These are phyloP conservation scores for Halcyon chelicuti DNA, from an alignment of 2,797 vertebrate genomes.

Conservation along the genomic window DNA sequence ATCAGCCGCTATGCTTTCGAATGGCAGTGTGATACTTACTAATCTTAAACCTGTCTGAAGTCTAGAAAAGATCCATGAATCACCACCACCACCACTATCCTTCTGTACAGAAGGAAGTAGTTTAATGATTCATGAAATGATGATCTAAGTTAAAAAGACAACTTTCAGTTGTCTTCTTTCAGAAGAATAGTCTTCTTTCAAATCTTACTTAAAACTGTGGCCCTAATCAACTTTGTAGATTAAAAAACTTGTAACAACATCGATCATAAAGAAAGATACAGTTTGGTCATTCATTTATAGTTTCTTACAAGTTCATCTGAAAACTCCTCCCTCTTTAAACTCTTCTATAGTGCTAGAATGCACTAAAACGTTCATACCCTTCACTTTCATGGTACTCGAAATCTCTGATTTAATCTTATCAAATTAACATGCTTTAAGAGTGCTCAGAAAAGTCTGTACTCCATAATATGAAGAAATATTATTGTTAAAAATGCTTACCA, in stretches of 20 bases:
- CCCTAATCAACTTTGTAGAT: not conserved
- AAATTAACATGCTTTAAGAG: not conserved
- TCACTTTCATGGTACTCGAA: not conserved
- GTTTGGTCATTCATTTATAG: not conserved
- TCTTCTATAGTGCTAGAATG: not conserved
- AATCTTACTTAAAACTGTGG: not conserved
- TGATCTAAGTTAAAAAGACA: not conserved
- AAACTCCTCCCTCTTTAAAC: not conserved
- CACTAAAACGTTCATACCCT: not conserved
- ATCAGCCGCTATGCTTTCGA: not conserved
- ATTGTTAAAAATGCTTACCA: conserved; percentile 83
- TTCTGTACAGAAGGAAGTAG: not conserved
- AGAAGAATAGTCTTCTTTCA: not conserved
- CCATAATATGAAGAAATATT: not conserved
- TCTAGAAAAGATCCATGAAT: not conserved
- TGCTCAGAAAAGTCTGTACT: not conserved
- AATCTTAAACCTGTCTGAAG: not conserved
- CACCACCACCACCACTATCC: not conserved
- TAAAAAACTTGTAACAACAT: not conserved
- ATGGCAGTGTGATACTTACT: not conserved
- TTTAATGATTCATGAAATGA: not conserved
- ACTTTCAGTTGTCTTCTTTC: not conserved
- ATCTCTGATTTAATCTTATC: not conserved
- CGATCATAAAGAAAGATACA: not conserved
- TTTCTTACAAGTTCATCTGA: not conserved